Base-by-base conservation (phyloP, 2,797 vertebrate genomes). In the Botia almorhae region DNA sequence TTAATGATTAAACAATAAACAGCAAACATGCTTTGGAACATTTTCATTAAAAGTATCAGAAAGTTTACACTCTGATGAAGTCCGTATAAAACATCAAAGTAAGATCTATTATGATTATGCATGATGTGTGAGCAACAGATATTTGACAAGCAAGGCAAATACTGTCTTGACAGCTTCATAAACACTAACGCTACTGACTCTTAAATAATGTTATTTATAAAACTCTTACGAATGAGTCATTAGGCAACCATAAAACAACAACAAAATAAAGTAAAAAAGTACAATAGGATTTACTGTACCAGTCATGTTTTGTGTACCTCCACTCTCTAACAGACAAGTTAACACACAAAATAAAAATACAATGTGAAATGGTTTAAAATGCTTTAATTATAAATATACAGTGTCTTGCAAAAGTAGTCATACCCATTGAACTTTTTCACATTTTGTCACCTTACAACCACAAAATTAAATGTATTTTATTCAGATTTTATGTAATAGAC, bases 1-100 rank as follows among this genome's bases (percentile, higher is more conserved):
- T 39, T 65, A 65, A 65, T 65, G 17, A 65, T 36, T 36, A n/a
- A 39, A 33, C 63, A 39, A 36, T 8, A 65, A 65, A 65, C 7
- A 10, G 17, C 17, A 65, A 43, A 65, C 39, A 39, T 1, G 7
- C 26, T 36, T 64, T 8, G 29, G 7, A 64, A 64, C 29, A 64
- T 64, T 33, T 36, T 43, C 1, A n/a, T 65, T 43, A 65, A 43
- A 65, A 65, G 17, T 19, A 6, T 39, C 7, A 65, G 55, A 19
- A 63, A 43, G 7, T n/a, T 39, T 33, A 65, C 17, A 65, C 33
- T 63, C 60, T n/a, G 51, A 53, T 17, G 5, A 53, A 43, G 39
- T 43, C 39, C 1, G 4, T 13, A 63, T 33, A 2, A 63, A 63
- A 17, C 13, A 60, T 56, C 19, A 56, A 21, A 21, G 21, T 56